These are phyloP conservation scores for Mesoligia furuncula DNA, from an alignment of 2,888 invertebrate genomes.

Conservation along the genomic window DNA sequence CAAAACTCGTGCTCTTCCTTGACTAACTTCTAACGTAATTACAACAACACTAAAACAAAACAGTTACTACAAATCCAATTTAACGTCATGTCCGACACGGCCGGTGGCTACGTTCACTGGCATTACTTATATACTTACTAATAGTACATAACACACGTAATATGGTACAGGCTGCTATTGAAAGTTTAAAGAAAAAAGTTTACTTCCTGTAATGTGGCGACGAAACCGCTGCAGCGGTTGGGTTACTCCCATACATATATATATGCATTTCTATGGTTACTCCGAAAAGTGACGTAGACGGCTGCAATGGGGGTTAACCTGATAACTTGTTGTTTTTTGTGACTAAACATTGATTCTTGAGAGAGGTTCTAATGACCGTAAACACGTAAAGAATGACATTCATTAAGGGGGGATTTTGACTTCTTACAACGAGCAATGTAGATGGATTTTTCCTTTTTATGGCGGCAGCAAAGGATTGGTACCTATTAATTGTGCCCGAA, in stretches of 20 bases:
- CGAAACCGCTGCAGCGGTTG: constrained; percentile 21
- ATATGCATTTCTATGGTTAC: too few species aligned
- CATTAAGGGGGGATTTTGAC: neutral
- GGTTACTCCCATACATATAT: too few species aligned
- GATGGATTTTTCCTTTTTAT: neutral
- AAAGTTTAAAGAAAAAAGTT: constrained; percentile 51
- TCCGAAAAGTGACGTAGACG: constrained; percentile 3
- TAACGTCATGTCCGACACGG: constrained; percentile 56
- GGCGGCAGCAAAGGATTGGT: neutral
- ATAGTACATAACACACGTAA: constrained; percentile 53
- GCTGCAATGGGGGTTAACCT: constrained; percentile 14
- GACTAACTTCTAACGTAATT: constrained; percentile 40
- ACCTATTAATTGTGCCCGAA: neutral
- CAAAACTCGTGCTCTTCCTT: constrained; percentile 18
- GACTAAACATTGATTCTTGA: constrained; percentile 20
- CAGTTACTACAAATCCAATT: constrained; percentile 38
- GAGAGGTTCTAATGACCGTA: neutral
- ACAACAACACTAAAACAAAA: constrained; percentile 41
- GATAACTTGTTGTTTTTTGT: constrained; percentile 1
- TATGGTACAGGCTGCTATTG: constrained; percentile 35
- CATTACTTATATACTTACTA: constrained; percentile 42
- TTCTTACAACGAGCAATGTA: neutral
- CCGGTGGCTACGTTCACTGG: constrained; percentile 46
- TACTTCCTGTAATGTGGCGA: constrained; percentile 51
- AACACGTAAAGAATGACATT: neutral